A percentile compares a stretch with the other conserved stretches of the same genome.
Conservation (phyloP, 2,888 invertebrate genomes). For the Eupithecia inturbata region DNA sequence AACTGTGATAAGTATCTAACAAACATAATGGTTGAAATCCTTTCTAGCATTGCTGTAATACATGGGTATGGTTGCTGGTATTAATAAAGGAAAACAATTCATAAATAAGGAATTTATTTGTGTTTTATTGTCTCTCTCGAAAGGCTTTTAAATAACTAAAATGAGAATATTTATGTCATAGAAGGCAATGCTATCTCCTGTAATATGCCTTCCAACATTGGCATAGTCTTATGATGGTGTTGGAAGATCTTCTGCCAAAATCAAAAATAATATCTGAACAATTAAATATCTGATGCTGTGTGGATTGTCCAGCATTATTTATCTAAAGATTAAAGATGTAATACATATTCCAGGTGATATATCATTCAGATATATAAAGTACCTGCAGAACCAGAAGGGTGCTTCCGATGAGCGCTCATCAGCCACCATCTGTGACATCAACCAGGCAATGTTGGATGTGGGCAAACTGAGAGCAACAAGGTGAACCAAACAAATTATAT, state of each 20-base stretch:
- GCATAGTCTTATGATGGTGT: neutral
- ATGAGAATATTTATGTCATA: too few species aligned
- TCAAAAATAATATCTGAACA: too few species aligned
- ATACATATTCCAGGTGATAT: constrained; percentile 89
- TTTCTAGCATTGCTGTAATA: neutral
- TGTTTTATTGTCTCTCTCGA: too few species aligned
- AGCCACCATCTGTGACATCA: constrained; percentile 95
- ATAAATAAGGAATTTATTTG: too few species aligned
- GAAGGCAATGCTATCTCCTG: too few species aligned
- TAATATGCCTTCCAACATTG: neutral
- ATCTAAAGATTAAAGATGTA: neutral
- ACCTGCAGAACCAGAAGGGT: constrained; percentile 79
- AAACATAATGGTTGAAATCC: neutral
- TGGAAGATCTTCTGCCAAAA: too few species aligned
- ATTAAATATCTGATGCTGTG: neutral
- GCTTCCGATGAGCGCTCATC: constrained; percentile 78
- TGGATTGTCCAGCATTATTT: neutral
- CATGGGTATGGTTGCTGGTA: neutral
- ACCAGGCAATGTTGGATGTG: constrained; percentile 96
- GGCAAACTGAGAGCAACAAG: constrained; percentile 90
- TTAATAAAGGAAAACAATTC: neutral
- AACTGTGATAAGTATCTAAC: neutral
- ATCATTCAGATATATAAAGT: constrained; percentile 93
- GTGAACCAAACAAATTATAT: too few species aligned
- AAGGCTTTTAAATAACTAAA: too few species aligned